These are phyloP conservation scores for Triplophysa dalaica DNA, from an alignment of 2,113 vertebrate species.

Conservation along the genomic window DNA sequence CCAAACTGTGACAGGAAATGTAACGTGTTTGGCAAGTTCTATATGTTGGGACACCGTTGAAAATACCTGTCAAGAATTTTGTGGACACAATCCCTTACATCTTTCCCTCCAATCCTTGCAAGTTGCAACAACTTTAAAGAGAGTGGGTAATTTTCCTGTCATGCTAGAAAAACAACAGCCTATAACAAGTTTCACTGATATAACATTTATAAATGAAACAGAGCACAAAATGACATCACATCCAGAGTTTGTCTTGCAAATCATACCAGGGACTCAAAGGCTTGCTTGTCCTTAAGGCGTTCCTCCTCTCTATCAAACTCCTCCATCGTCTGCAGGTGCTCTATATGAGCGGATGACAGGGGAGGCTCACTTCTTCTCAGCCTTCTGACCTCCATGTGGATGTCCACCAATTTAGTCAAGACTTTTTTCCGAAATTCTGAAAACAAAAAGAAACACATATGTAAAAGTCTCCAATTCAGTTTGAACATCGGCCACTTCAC, in stretches of 20 bases:
- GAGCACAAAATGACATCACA: not conserved
- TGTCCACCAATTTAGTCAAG: not conserved
- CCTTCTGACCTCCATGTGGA: slow-evolving; percentile 1
- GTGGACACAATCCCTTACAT: too few species aligned
- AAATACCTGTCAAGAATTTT: too few species aligned
- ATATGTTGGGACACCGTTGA: too few species aligned
- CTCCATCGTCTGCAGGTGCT: not conserved
- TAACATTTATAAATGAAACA: not conserved
- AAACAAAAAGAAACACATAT: not conserved
- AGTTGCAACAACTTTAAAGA: too few species aligned
- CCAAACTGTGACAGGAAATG: too few species aligned
- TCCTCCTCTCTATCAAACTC: not conserved
- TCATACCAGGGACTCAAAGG: not conserved
- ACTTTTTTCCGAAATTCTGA: not conserved
- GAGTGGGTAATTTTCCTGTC: too few species aligned
- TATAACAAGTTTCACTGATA: not conserved
- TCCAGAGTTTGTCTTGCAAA: not conserved
- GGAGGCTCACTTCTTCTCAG: not conserved
- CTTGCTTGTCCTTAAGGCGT: not conserved
- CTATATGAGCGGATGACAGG: not conserved
- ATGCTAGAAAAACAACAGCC: not conserved
- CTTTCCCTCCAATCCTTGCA: too few species aligned
- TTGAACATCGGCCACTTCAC: too few species aligned
- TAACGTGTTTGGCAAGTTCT: too few species aligned
- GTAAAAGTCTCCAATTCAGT: not conserved